Percentiles rank a stretch among this genome's conserved stretches.
These are phyloP conservation scores for Benitochromis conjunctus DNA, from an alignment of 2,113 vertebrate genomes.

Conservation along the genomic window DNA sequence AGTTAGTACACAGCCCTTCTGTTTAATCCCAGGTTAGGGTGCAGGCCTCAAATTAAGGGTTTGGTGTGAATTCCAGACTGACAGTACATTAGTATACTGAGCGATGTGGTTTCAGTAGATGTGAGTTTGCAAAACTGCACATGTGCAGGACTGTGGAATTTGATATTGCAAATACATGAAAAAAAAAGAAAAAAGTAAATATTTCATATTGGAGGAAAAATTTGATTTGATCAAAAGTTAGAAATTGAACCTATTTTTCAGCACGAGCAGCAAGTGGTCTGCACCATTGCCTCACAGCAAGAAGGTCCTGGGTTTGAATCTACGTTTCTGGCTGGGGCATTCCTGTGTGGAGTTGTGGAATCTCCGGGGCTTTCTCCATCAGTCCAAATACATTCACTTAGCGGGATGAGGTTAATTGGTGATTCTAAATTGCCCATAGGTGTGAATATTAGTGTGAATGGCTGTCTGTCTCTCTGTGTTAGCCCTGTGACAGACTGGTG, in stretches of 20 bases:
- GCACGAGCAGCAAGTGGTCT: not conserved
- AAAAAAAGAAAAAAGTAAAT: not conserved
- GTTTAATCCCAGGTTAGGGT: not conserved
- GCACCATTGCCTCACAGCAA: not conserved
- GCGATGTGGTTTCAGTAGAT: not conserved
- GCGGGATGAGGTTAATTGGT: not conserved
- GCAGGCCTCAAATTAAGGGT: not conserved
- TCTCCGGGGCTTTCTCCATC: not conserved
- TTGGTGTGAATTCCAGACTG: not conserved
- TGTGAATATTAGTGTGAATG: not conserved
- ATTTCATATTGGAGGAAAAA: not conserved
- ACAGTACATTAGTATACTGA: not conserved
- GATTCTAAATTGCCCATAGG: not conserved
- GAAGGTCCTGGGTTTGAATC: not conserved
- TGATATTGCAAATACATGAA: not conserved
- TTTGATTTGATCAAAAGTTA: not conserved
- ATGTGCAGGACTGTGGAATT: not conserved
- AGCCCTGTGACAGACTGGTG: not conserved
- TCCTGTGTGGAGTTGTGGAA: not conserved
- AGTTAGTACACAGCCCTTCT: not conserved
- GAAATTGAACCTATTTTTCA: not conserved
- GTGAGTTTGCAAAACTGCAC: not conserved
- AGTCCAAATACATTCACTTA: not conserved
- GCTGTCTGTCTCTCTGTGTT: not conserved
- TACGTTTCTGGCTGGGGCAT: not conserved